phyloP scores from a whole-genome alignment of 2,113 vertebrate genomes.

The Ginglymostoma cirratum region DNA sequence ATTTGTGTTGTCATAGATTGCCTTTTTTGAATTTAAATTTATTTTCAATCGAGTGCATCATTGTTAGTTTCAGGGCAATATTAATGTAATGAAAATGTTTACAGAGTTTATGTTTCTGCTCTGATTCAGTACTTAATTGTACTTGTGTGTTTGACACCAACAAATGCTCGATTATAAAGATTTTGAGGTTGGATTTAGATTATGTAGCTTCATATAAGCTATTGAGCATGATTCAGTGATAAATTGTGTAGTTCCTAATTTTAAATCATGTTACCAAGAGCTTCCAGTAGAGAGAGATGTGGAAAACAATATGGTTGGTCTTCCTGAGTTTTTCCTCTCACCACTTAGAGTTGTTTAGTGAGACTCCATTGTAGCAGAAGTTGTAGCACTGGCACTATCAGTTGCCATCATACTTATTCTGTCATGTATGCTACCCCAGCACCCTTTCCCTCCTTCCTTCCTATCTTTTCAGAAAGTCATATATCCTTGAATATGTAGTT shows the following conservation, averaged over 20 bases:
- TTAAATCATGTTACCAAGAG: neutral
- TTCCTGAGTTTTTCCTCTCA: neutral
- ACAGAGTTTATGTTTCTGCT: neutral
- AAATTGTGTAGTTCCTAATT: neutral
- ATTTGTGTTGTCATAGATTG: neutral
- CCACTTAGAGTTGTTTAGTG: neutral
- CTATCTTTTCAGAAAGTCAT: no score
- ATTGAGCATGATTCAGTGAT: no score
- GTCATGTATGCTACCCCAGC: no score
- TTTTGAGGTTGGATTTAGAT: neutral
- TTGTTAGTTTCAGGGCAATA: neutral
- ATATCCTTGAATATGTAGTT: no score
- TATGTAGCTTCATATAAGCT: neutral
- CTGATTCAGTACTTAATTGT: neutral
- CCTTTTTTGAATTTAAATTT: neutral
- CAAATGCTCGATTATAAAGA: neutral
- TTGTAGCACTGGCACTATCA: no score
- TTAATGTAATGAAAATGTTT: neutral
- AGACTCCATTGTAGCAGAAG: neutral
- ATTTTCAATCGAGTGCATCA: neutral
- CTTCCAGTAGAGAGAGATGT: neutral
- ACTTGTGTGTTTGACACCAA: neutral
- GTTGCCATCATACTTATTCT: no score
- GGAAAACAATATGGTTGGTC: neutral
- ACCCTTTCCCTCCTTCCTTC: no score